Evolutionary conservation across 1,140 invertebrate genomes (phyloP).

Genomic region (Ceratina japonica): DNA sequence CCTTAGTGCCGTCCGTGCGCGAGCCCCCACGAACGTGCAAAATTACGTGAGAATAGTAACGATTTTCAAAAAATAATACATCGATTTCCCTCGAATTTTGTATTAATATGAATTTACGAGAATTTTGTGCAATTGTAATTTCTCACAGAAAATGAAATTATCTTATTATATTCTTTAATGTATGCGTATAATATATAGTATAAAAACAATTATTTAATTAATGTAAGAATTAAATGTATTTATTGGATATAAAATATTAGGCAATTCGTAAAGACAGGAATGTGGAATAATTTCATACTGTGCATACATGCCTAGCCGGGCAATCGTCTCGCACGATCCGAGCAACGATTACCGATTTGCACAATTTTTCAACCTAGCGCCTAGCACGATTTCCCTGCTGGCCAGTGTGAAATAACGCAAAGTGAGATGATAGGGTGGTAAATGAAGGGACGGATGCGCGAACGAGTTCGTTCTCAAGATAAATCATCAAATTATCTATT

Average conservation of each 20-base stretch:
- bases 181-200: too few species aligned
- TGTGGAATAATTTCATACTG: conserved; percentile 1
- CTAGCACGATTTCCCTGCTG: conserved; percentile 15
- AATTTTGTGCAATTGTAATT: too few species aligned
- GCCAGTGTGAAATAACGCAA: conserved; percentile 1
- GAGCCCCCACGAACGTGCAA: not conserved
- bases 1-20: conserved; percentile 19
- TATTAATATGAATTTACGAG: too few species aligned
- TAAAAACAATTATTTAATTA: too few species aligned
- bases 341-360: conserved; percentile 55
- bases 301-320: conserved; percentile 10
- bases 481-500: not conserved
- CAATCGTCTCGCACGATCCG: conserved; percentile 55
- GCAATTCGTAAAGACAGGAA: not conserved
- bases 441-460: not conserved
- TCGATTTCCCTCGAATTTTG: too few species aligned
- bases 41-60: not conserved
- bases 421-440: conserved; percentile 38
- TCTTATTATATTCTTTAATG: too few species aligned
- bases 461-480: not conserved
- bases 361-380: conserved; percentile 41
- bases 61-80: too few species aligned
- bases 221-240: too few species aligned
- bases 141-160: too few species aligned
- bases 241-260: not conserved